Base-by-base conservation (phyloP, 1,140 invertebrate species). In the Chlorops oryzae region DNA sequence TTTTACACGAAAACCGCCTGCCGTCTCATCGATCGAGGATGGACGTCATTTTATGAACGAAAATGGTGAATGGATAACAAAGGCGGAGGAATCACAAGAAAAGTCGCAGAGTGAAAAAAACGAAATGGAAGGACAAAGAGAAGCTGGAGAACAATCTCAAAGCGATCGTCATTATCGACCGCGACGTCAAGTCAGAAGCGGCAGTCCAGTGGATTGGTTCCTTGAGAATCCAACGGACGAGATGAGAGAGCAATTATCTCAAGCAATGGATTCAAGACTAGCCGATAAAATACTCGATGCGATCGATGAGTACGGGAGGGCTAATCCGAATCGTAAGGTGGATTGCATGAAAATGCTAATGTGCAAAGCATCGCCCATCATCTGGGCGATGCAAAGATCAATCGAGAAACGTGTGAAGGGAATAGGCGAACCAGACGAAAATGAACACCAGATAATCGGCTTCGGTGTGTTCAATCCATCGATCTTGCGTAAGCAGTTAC, bases 341-440 rank as follows among this genome's bases (percentile, higher is more conserved):
- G 78, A 80, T 45, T 91, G 88, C 57, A 73, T 90, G 2, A 80
- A 83, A 65, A 70, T 88, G 13, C 63, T 91, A 10, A 69, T 90
- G 47, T 91, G 88, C 62, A 90, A 89, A 73, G 79, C 80, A 37
- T 79, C 82, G 2, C 87, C 87, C 2, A 79, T 90, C 32, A 80
- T 90, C 52, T 79, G 74, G 69, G 82, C 81, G 44, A 86, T 87
- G 75, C 87, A 90, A 65, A 76, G 77, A 24, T 78, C 82, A 2
- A 63, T 86, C 2, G 74, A 75, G 54, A 69, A 69, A 23, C 67
- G 70, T 21, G 52, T 72, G 17, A 50, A 57, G 15, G 13, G 6
- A 21, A 6, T 17, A 3, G 7, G 57, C 13, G 56, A 57, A 23
- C 27, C 45, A 21, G 46, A 58, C 47, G 48, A 59, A 40, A 57